These are phyloP conservation scores for Drosophila mulleri DNA, from an alignment of 2,888 invertebrate genomes.

Conservation along the genomic window DNA sequence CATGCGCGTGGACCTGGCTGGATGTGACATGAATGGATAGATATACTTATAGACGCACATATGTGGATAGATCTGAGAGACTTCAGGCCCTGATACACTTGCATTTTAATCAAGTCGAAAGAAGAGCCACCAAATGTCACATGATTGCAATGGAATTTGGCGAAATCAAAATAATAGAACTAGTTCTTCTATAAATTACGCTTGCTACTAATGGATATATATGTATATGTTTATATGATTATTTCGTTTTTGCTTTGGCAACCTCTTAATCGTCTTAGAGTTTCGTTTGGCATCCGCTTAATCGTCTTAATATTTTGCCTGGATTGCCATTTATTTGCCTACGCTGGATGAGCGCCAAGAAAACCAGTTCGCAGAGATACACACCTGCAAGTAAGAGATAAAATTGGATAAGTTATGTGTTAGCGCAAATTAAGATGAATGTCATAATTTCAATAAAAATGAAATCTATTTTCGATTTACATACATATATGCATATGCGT, in stretches of 20 bases:
- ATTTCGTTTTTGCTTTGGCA: not conserved
- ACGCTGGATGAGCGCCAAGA: constrained; percentile 28
- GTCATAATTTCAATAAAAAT: constrained; percentile 81
- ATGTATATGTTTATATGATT: too few species aligned
- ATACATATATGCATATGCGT: not conserved
- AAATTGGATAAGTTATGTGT: constrained; percentile 74
- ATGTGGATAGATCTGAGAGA: constrained; percentile 6
- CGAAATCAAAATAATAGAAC: not conserved
- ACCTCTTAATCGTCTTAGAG: not conserved
- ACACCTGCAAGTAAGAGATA: constrained; percentile 71
- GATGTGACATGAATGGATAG: constrained; percentile 11
- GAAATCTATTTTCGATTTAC: constrained; percentile 69
- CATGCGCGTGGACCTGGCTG: constrained; percentile 33
- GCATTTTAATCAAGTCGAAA: constrained; percentile 74
- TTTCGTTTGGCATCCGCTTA: not conserved
- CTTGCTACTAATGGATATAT: not conserved
- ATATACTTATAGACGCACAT: too few species aligned
- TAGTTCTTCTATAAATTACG: not conserved
- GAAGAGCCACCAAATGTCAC: not conserved
- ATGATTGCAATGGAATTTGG: constrained; percentile 15
- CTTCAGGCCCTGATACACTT: constrained; percentile 62
- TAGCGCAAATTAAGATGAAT: constrained; percentile 79
- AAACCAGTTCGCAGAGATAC: constrained; percentile 60
- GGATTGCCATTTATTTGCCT: constrained; percentile 7
- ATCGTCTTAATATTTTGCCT: constrained; percentile 25